Evolutionary conservation across 1,140 invertebrate species (phyloP).

Genomic region (Drosophila lacteicornis): DNA sequence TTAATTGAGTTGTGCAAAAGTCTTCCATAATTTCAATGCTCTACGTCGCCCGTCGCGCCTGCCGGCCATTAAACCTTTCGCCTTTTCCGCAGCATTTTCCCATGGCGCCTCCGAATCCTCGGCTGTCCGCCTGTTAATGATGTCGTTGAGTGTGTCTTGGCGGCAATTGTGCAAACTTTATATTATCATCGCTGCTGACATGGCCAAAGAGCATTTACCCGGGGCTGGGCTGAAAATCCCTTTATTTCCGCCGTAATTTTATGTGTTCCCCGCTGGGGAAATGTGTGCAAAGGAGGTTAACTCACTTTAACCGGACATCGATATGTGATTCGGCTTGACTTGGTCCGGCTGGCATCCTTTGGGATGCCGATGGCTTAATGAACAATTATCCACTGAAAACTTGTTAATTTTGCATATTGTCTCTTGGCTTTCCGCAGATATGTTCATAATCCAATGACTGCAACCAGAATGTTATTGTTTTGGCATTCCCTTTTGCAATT

Average conservation of each 20-base stretch:
- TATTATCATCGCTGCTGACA: constrained; percentile 48
- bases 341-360: background rate
- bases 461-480: constrained; percentile 27
- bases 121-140: constrained; percentile 51
- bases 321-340: constrained; percentile 18
- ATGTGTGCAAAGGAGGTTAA: constrained; percentile 7
- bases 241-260: constrained; percentile 47
- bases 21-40: constrained; percentile 67
- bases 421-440: background rate
- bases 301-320: constrained; percentile 17
- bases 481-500: constrained; percentile 6
- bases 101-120: constrained; percentile 9
- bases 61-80: constrained; percentile 58
- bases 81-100: constrained; percentile 18
- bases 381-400: constrained; percentile 43
- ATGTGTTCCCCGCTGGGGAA: constrained; percentile 33
- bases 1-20: constrained; percentile 79
- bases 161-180: constrained; percentile 50
- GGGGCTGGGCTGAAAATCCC: constrained; percentile 30
- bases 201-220: constrained; percentile 52
- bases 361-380: constrained; percentile 29
- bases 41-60: constrained; percentile 34
- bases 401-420: constrained; percentile 36
- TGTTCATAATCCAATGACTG: constrained; percentile 42
- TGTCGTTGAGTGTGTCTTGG: constrained; percentile 61